Conservation (phyloP, 2,113 vertebrate species). For the Pluvianellus socialis region DNA sequence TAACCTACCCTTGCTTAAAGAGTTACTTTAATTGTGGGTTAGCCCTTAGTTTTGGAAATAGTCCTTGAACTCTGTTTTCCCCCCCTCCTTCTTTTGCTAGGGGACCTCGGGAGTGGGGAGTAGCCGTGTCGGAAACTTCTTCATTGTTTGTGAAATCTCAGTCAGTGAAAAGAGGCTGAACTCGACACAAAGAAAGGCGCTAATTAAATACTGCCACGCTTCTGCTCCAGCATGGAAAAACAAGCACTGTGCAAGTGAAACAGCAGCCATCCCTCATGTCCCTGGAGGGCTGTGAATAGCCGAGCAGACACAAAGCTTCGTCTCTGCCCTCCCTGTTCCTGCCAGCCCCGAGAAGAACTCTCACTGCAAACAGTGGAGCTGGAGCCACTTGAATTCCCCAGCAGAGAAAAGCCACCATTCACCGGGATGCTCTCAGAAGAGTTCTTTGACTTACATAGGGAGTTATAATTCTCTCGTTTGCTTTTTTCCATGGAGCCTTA, state of each 20-base stretch:
- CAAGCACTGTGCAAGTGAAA: neutral
- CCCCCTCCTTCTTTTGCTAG: neutral
- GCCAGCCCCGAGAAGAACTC: neutral
- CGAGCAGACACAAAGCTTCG: neutral
- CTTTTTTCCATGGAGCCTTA: neutral
- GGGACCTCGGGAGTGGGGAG: neutral
- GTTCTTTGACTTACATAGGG: neutral
- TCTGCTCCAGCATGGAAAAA: neutral
- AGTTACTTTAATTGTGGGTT: neutral
- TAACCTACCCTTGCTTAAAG: neutral
- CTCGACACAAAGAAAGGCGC: neutral
- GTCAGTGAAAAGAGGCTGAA: neutral
- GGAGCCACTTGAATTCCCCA: neutral
- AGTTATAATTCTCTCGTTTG: neutral
- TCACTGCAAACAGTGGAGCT: neutral
- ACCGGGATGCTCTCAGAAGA: fast-evolving
- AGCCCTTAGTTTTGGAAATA: neutral
- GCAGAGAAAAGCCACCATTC: neutral
- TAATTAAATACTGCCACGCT: neutral
- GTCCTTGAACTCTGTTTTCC: neutral
- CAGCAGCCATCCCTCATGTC: neutral
- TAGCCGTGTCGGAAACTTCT: neutral
- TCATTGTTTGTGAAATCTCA: neutral
- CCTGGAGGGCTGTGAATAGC: neutral
- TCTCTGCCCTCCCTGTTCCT: neutral